Conservation (phyloP, 2,888 invertebrate genomes). For the Cheilosia impressa region DNA sequence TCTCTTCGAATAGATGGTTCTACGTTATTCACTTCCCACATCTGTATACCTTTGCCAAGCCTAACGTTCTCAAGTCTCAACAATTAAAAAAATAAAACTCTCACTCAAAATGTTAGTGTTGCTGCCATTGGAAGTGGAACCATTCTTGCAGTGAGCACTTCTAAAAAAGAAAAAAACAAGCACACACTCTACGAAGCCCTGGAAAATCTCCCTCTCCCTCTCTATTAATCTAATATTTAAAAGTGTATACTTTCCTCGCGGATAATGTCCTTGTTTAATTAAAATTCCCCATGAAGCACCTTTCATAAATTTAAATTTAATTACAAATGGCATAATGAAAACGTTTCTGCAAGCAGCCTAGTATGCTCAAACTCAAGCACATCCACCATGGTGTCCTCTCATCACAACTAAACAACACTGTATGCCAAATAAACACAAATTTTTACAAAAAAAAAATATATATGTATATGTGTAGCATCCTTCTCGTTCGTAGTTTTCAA, state of each 20-base stretch:
- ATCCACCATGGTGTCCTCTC: conserved; percentile 1
- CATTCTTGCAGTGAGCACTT: not conserved
- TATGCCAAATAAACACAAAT: conserved; percentile 1
- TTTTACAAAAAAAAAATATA: not conserved
- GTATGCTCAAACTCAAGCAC: not conserved
- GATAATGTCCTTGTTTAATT: conserved; percentile 30
- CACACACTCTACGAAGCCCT: not conserved
- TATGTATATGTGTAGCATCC: not conserved
- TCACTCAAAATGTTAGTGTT: not conserved
- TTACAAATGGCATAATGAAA: conserved; percentile 38
- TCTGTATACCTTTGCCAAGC: too few relatives aligned
- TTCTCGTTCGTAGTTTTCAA: conserved; percentile 30
- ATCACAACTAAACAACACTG: conserved; percentile 6
- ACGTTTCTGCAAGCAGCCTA: not conserved
- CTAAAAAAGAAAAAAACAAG: not conserved
- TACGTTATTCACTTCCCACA: too few relatives aligned
- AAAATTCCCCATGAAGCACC: conserved; percentile 28
- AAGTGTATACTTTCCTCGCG: not conserved
- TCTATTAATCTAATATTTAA: conserved; percentile 4
- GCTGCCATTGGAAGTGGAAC: not conserved
- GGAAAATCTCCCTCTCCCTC: not conserved
- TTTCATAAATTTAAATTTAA: conserved; percentile 43
- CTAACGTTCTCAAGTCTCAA: too few relatives aligned
- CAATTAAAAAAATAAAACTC: too few relatives aligned
- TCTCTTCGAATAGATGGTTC: too few relatives aligned